These are phyloP conservation scores for Hirtodrosophila alboralis DNA, from an alignment of 2,888 invertebrate genomes.

Conservation along the genomic window DNA sequence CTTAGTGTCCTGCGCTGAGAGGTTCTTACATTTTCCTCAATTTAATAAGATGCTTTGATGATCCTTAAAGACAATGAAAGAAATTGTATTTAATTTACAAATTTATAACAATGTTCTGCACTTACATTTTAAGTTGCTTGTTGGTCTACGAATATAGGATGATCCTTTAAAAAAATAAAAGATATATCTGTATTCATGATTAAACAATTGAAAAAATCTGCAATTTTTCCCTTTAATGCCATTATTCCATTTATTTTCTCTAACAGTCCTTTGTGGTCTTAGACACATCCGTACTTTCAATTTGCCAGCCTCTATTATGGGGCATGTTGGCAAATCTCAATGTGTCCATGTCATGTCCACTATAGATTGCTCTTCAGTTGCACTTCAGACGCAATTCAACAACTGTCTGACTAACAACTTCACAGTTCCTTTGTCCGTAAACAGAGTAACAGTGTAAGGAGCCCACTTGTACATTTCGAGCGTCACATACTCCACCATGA, in stretches of 20 bases:
- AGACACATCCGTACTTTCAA: no score
- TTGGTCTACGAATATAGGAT: not conserved
- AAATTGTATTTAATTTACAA: no score
- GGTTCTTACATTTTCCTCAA: conserved; percentile 30
- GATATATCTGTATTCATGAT: not conserved
- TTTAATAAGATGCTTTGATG: not conserved
- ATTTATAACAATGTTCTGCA: no score
- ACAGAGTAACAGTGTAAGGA: conserved; percentile 59
- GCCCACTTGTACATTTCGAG: conserved; percentile 19
- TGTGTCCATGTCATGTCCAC: conserved; percentile 42
- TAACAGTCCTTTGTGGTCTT: no score
- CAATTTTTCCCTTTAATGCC: no score
- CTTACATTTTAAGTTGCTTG: no score
- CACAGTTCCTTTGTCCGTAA: conserved; percentile 72
- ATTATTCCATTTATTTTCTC: no score
- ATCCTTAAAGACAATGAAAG: conserved; percentile 5
- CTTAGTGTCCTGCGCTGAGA: conserved; percentile 18
- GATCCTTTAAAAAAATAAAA: conserved; percentile 7
- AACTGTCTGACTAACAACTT: conserved; percentile 72
- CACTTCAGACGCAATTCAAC: conserved; percentile 59
- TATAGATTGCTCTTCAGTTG: conserved; percentile 28
- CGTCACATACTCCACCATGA: not conserved
- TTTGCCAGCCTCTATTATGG: conserved; percentile 5
- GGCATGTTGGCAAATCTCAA: conserved; percentile 20
- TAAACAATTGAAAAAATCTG: not conserved